Evolutionary conservation across 2,113 vertebrate genomes (phyloP).

Genomic region (Pygoscelis antarcticus): DNA sequence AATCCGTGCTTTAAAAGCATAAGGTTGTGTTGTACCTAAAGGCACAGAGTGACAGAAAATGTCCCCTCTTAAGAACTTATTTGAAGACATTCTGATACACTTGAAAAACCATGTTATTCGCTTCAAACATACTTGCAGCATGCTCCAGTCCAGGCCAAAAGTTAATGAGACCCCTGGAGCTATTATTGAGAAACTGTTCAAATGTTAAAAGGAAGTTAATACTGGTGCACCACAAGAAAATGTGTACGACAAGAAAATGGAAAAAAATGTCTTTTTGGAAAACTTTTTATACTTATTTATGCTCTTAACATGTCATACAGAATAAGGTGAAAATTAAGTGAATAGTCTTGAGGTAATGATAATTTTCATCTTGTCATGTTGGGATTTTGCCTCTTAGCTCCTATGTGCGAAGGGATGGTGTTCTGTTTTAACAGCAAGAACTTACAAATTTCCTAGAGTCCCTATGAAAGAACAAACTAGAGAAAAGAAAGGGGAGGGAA

Average conservation of each 20-base stretch:
- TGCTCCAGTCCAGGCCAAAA: not conserved
- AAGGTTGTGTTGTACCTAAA: not conserved
- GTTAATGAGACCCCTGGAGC: constrained; percentile 24
- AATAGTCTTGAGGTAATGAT: not conserved
- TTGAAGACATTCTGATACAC: not conserved
- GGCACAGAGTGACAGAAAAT: not conserved
- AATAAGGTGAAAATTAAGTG: not conserved
- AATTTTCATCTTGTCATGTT: not conserved
- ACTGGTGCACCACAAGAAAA: not conserved
- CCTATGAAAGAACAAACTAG: not conserved
- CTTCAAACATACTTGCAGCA: not conserved
- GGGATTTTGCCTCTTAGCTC: not conserved
- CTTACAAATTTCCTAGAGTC: not conserved
- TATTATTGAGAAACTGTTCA: constrained; percentile 7
- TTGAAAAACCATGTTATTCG: not conserved
- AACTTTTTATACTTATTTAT: not conserved
- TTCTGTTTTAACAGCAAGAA: not conserved
- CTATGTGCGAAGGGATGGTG: not conserved
- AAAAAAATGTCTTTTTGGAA: not conserved
- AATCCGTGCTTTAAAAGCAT: not conserved
- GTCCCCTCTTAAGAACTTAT: not conserved
- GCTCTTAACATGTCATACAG: not conserved
- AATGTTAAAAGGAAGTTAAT: not conserved
- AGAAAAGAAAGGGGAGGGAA: not conserved
- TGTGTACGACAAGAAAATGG: not conserved